A percentile compares a stretch with the other conserved stretches of the same genome.
Conservation (phyloP, 2,888 invertebrate genomes). For the Vesta saturnalis region DNA sequence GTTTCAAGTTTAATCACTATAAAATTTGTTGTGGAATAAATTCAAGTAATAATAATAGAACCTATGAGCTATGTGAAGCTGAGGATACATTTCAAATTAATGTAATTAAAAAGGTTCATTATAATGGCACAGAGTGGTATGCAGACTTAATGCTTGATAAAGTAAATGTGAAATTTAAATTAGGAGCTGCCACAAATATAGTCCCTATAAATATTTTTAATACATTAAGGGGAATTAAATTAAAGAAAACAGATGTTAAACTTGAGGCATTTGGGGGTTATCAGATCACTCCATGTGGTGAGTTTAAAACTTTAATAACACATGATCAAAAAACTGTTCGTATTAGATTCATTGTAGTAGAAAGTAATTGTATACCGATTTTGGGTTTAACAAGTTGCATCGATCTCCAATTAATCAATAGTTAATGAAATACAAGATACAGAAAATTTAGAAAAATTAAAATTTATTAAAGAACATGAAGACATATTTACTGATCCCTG, state of each 20-base stretch:
- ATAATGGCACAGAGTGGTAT: conserved; percentile 1
- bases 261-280: background rate
- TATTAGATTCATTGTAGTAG: background rate
- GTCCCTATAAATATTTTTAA: background rate
- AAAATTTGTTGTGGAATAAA: background rate
- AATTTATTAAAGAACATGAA: background rate
- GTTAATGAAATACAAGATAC: background rate
- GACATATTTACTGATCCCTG: background rate
- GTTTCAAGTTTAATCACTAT: background rate
- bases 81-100: conserved; percentile 6
- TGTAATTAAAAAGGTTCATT: background rate
- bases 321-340: background rate
- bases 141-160: background rate
- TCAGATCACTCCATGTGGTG: background rate
- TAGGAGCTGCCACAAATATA: background rate
- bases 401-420: background rate
- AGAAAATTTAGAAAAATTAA: background rate
- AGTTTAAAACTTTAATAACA: background rate
- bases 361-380: background rate
- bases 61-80: background rate
- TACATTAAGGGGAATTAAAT: no score
- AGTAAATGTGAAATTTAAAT: background rate
- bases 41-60: background rate
- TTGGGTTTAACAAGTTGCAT: background rate
- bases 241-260: background rate